Evolutionary conservation across 2,888 invertebrate species (phyloP), one percentile per base, ranked within the genome.

Genomic region (Ectemnius cavifrons): DNA sequence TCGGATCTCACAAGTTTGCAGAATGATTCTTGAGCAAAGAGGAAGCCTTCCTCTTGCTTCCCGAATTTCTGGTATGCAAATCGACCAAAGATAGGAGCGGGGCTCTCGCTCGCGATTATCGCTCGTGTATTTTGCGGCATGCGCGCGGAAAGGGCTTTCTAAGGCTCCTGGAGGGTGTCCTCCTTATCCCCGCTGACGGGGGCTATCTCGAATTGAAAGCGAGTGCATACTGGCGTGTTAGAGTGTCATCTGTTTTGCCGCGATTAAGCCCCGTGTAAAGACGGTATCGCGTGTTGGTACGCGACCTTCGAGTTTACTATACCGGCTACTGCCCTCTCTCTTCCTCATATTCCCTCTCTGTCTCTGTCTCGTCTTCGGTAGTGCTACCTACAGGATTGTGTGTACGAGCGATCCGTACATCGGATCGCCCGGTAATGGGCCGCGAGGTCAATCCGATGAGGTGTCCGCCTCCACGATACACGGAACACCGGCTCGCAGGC

Each of bases 221-320:
- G 37, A 63, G 60, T 71, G 62, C 37, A 37, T 37, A 37, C 52
- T 66, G 27, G 63, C 46, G 60, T 23, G 64, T 52, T 49, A 45
- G 18, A 20, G 45, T 67, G 67, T 67, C 62, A 65, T 62, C 60
- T n/a, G 18, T 73, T 71, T 75, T n/a, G 56, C 62, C 60, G 37
- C 27, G 28, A 20, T 52, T 49, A 64, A 58, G 18, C 60, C 18
- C 58, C 52, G 46, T 47, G 57, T 64, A 64, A 70, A 66, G 61
- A 64, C 58, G 67, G 61, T 77, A 65, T 71, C 64, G 63, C 71
- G 63, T 60, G 67, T 65, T 60, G 47, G 28, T 37, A 52, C 58
- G 23, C 47, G 58, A 57, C 60, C 65, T 65, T 65, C 56, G 58
- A 13, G 37, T 37, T 6, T 37, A 11, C 37, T 37, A 37, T 37